Base-by-base conservation (phyloP, 1,140 invertebrate species). In the Chionoecetes opilio region DNA sequence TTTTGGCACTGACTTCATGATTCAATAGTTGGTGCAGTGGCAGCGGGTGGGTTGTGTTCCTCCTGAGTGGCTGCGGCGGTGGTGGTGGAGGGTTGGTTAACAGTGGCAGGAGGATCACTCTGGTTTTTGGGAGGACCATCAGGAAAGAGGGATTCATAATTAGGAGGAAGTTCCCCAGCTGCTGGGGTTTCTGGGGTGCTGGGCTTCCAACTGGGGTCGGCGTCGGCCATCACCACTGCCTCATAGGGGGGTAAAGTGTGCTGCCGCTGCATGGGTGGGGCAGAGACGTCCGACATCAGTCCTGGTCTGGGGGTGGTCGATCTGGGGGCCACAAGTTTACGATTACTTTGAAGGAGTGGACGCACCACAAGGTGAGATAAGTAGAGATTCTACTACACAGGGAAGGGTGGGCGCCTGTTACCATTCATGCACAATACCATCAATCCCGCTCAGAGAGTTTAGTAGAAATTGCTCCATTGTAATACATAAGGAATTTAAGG, bases 171-270 rank as follows among this genome's bases (percentile, higher is more conserved):
- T 37, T 92, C 94, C 11, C 35, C 63, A 84, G 84, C 82, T 85
- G 9, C 38, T 84, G 90, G 91, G 38, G 38, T 38, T 2, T 90
- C 82, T 31, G 84, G 94, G 29, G 46, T 34, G 34, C 38, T 91
- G 31, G 17, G 41, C 84, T 92, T 92, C 41, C 91, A 82, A 14
- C 29, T 87, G 9, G 63, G 86, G 53, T 38, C 53, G 14, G 32
- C 46, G 82, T 95, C 94, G 38, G 89, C 85, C 89, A 92, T 95
- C 21, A 95, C 94, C 31, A 95, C 94, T 86, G 94, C 94, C 85
- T 95, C 94, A 32, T 95, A 95, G 21, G 29, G 82, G 14, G 94
- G 94, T 31, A 95, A 82, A 26, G 94, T 95, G 46, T 95, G 94
- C 85, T 95, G 94, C 37, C 90, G 94, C n/a, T 95, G 90, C 14